Base-by-base conservation (phyloP, 2,113 vertebrate genomes). In the Thinocorus orbignyianus region DNA sequence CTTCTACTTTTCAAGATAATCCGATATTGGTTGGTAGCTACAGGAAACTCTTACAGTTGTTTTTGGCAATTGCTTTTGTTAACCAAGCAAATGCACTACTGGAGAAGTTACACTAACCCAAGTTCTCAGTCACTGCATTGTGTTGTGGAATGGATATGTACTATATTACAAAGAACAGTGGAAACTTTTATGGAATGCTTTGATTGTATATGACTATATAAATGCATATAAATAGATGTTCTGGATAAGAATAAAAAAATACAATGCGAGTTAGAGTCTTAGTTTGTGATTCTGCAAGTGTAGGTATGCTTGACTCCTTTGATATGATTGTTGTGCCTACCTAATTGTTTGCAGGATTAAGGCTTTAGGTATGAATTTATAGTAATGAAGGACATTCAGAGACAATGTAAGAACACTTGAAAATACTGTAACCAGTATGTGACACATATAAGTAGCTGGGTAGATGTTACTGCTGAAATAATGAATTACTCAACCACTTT, bases 401-500 rank as follows among this genome's bases (percentile, higher is more conserved):
- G 84, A 33, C 83, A 91, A n/a, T 48, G 39, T 69, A 48, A 92
- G 65, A 95, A 48, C 39, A n/a, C 4, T 57, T 79, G 81, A 92
- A 86, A 96, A 91, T 71, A 51, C 35, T 60, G 54, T 84, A 77
- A 94, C 92, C 61, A 95, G 23, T 81, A 79, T 88, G 35, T 95
- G 90, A 66, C 60, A 44, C 79, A 3, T 95, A 61, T 87, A 71
- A 91, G 62, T 71, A 93, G 60, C 87, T 61, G 41, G 69, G 31
- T 95, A 91, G 73, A 72, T 35, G 58, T 85, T 96, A 86, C 84
- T 93, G 88, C 68, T 93, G 77, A 74, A 96, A 93, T 87, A 90
- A 78, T 93, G 61, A 97, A 85, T 97, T 93, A 73, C 51, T 87
- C 90, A 54, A 91, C 94, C 68, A 13, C 86, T 93, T 71, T 58